These are phyloP conservation scores for Sceloporus tristichus DNA, from an alignment of 2,113 vertebrate species.

Conservation along the genomic window DNA sequence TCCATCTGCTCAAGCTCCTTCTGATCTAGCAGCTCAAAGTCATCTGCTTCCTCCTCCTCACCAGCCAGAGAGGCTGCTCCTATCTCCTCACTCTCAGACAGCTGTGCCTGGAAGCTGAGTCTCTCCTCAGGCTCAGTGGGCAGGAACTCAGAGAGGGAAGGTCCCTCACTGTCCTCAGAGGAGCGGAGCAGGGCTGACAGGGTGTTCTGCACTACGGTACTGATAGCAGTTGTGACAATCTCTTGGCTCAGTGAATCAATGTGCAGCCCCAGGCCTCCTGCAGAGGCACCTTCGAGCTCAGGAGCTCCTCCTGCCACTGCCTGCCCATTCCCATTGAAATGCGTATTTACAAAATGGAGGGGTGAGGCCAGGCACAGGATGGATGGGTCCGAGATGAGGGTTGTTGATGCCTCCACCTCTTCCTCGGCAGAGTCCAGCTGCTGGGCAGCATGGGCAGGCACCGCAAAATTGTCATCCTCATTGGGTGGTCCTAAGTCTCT, in stretches of 20 bases:
- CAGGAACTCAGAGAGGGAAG: slow-evolving; percentile 74
- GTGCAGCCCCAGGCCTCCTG: slow-evolving; percentile 70
- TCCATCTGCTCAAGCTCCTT: slow-evolving; percentile 94
- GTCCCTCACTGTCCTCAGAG: slow-evolving; percentile 78
- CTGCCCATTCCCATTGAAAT: slow-evolving; percentile 91
- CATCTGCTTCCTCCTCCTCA: slow-evolving; percentile 87
- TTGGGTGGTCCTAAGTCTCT: slow-evolving; percentile 77
- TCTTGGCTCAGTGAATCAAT: slow-evolving; percentile 88
- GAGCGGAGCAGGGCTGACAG: slow-evolving; percentile 85
- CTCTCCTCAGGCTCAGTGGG: slow-evolving; percentile 77
- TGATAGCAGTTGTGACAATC: slow-evolving; percentile 89
- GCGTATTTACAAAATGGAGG: slow-evolving; percentile 97
- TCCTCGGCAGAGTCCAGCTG: slow-evolving; percentile 76
- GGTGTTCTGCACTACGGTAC: slow-evolving; percentile 88
- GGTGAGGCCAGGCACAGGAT: slow-evolving; percentile 91
- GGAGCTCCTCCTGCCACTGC: neutral
- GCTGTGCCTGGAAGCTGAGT: slow-evolving; percentile 75
- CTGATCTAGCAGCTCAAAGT: slow-evolving; percentile 99
- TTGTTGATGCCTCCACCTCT: slow-evolving; percentile 63
- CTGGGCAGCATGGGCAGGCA: slow-evolving; percentile 69
- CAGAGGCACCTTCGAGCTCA: slow-evolving; percentile 55
- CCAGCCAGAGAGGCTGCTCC: slow-evolving; percentile 59
- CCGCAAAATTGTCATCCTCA: slow-evolving; percentile 66
- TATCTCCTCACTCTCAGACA: slow-evolving; percentile 66
- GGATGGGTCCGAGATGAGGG: slow-evolving; percentile 78